Evolutionary conservation across 1,140 invertebrate species (phyloP), one percentile per base, ranked within the genome.

Genomic region (Bilobella aurantiaca): DNA sequence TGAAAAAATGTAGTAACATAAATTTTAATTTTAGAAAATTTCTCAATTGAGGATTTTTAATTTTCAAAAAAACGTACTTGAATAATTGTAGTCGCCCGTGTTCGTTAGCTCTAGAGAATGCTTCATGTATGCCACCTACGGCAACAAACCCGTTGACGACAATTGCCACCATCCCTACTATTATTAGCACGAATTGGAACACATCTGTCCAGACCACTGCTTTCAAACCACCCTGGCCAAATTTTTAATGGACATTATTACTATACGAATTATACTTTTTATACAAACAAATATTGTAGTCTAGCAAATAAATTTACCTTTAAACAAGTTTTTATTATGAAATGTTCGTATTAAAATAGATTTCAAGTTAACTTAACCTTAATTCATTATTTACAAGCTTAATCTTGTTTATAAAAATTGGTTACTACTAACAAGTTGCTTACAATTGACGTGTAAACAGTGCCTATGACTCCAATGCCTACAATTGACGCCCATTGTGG

Each of bases 201-300:
- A 71, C 67, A 31, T 73, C 71, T 3, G 71, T 72, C 68, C 68
- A 70, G 3, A 72, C 71, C 16, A 71, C 69, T 25, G 81, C 81
- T 72, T 82, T 81, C 69, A 82, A 77, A 1, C 81, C 81, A 31
- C 81, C 81, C 79, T 81, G 60, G 14, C 18, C 8, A 58, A 71
- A 65, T 30, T 1, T n/a, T n/a, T n/a, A n/a, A n/a, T n/a, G n/a
- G n/a, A n/a, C n/a, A n/a, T n/a, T n/a, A n/a, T n/a, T n/a, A n/a
- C n/a, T n/a, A n/a, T n/a, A n/a, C n/a, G n/a, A n/a, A n/a, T n/a
- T n/a, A n/a, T n/a, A n/a, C n/a, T n/a, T n/a, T n/a, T n/a, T n/a
- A n/a, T n/a, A n/a, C n/a, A n/a, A n/a, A n/a, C n/a, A n/a, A n/a
- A n/a, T n/a, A n/a, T n/a, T n/a, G n/a, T n/a, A n/a, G n/a, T n/a